Evolutionary conservation across 1,140 invertebrate genomes (phyloP).

Genomic region (Bilobella aurantiaca): DNA sequence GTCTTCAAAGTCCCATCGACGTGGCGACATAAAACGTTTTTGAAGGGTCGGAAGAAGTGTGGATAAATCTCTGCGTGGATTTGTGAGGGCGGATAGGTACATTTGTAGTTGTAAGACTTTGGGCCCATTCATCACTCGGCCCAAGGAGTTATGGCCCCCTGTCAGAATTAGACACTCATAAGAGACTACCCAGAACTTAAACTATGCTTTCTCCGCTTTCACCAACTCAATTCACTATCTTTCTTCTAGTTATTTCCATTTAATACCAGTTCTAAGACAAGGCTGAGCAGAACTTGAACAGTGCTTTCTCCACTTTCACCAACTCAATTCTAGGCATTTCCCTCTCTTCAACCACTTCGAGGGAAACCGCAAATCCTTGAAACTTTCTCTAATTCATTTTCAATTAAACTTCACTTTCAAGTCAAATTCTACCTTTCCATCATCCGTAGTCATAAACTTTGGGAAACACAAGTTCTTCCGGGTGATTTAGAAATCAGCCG

Average conservation of each 20-base stretch:
- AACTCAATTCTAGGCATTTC: background rate
- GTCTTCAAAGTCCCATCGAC: too few relatives aligned
- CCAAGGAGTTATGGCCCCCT: constrained; percentile 21
- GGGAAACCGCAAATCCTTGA: background rate
- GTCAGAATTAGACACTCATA: constrained; percentile 27
- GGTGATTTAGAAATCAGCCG: background rate
- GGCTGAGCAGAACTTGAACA: background rate
- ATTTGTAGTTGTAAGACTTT: background rate
- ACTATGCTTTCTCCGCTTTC: background rate
- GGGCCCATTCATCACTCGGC: constrained; percentile 22
- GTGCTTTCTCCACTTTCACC: too few relatives aligned
- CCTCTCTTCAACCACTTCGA: background rate
- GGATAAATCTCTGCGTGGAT: constrained; percentile 4
- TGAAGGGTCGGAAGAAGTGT: background rate
- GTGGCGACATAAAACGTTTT: too few relatives aligned
- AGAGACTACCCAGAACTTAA: constrained; percentile 15
- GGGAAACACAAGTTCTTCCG: background rate
- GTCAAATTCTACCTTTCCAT: background rate
- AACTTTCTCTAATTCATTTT: background rate
- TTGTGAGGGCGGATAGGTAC: background rate
- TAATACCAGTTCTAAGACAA: background rate
- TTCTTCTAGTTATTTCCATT: constrained; percentile 21
- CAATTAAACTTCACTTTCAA: background rate
- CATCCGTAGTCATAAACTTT: background rate
- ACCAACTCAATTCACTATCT: constrained; percentile 6